Conservation (phyloP, 92 coral and sea anemone species). For the Porites cylindrica region DNA sequence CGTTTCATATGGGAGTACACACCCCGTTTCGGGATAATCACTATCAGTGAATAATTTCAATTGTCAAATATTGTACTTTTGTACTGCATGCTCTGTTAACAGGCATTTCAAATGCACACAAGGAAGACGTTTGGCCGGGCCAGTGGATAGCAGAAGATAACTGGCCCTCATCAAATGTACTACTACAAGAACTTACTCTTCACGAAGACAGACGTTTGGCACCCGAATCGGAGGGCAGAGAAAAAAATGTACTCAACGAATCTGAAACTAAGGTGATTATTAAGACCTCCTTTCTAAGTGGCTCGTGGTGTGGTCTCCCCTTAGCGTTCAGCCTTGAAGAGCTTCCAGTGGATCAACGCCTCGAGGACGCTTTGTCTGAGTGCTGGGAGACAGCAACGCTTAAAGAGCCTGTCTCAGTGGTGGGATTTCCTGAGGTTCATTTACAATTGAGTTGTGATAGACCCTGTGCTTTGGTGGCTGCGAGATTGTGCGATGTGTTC, state of each 20-base stretch:
- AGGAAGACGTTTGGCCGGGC: slow-evolving; percentile 74
- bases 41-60: not conserved
- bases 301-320: slow-evolving; percentile 46
- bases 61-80: too few relatives aligned
- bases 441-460: slow-evolving; percentile 75
- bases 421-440: slow-evolving; percentile 70
- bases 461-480: slow-evolving; percentile 62
- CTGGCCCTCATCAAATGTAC: slow-evolving; percentile 86
- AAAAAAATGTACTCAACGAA: not conserved
- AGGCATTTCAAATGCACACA: slow-evolving; percentile 73
- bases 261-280: slow-evolving; percentile 11
- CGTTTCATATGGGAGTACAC: too few relatives aligned
- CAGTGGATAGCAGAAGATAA: slow-evolving; percentile 81
- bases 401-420: slow-evolving; percentile 56
- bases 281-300: slow-evolving; percentile 56
- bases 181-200: slow-evolving; percentile 39
- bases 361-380: slow-evolving; percentile 72
- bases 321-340: slow-evolving; percentile 51
- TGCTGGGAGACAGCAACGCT: slow-evolving; percentile 77
- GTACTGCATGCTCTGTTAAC: not conserved
- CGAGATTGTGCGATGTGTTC: slow-evolving; percentile 80
- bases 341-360: slow-evolving; percentile 71
- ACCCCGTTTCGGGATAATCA: too few relatives aligned
- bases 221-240: not conserved
- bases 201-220: slow-evolving; percentile 25